Percentiles rank a stretch among this genome's conserved stretches.
These are phyloP conservation scores for Pseudococcus viburni DNA, from an alignment of 2,888 invertebrate species.

Conservation along the genomic window DNA sequence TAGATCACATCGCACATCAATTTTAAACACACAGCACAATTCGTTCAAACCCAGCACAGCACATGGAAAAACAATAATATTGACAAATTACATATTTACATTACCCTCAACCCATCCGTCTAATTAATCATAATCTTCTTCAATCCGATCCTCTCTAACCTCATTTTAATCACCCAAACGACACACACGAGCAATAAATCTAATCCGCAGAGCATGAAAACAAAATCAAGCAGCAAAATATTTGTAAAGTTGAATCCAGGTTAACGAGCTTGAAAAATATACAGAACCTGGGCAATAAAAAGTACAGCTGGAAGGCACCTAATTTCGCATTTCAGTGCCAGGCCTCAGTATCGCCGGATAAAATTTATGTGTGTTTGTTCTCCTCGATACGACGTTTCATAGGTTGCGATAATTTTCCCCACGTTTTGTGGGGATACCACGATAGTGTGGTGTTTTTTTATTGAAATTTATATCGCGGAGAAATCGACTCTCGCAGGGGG, in stretches of 20 bases:
- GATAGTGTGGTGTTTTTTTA: not conserved
- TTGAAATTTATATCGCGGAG: conserved; percentile 17
- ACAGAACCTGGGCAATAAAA: conserved; percentile 23
- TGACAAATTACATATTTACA: conserved; percentile 44
- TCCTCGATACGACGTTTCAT: not conserved
- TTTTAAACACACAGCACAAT: not conserved
- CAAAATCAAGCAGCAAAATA: conserved; percentile 32
- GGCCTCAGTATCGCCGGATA: not conserved
- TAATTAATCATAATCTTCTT: not conserved
- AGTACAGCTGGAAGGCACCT: conserved; percentile 36
- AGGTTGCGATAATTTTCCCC: not conserved
- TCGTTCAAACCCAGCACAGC: not conserved
- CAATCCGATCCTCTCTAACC: not conserved
- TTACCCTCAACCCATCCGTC: not conserved
- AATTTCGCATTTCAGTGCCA: not conserved
- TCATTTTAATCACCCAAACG: not conserved
- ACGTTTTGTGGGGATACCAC: not conserved
- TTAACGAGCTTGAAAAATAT: conserved; percentile 30
- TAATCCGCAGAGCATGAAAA: not conserved
- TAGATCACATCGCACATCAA: not conserved
- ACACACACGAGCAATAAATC: not conserved
- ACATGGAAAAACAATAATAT: not conserved
- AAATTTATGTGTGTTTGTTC: conserved; percentile 36
- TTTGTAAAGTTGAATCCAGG: conserved; percentile 33
- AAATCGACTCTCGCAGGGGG: not conserved